Evolutionary conservation across 2,888 invertebrate species (phyloP), one percentile per base, ranked within the genome.

Genomic region (Erannis defoliaria): DNA sequence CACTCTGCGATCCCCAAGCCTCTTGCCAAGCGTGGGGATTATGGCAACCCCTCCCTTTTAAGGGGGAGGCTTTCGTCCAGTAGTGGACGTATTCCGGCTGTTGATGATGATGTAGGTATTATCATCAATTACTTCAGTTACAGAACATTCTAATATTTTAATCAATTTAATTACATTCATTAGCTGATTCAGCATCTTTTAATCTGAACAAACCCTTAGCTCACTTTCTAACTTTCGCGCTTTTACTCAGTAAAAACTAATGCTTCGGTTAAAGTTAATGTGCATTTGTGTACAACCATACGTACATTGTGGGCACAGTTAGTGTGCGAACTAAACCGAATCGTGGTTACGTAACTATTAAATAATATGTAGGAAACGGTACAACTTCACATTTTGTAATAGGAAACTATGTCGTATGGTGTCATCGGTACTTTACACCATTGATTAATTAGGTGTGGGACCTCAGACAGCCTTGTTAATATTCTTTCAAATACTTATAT

Each of bases 281-380:
- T 49, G 21, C 50, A 50, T 55, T 55, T 61, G 60, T 55, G 31
- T 53, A 46, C 21, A 18, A 19, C 48, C 58, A 46, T 40, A 58
- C 21, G 18, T n/a, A 51, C 48, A 48, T 42, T 54, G 59, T 33
- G 14, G 23, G 23, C n/a, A 48, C 37, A 21, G 49, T 55, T 23
- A 61, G 21, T 55, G 50, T 61, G 61, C 43, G 61, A 61, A 61
- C 43, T 49, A 23, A 46, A 26, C 48, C 60, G 43, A 55, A 49
- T 21, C 49, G 29, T 40, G 6, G 33, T 61, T 61, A 46, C 33
- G 38, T 51, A 61, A 61, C 61, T 37, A 55, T 55, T 50, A 54
- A 56, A 37, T 51, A 46, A 50, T 46, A n/a, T 46, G 42, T 42
- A 62, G 60, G 59, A 56, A 54, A 53, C 42, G 37, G 12, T 31